Percentiles rank a stretch among this genome's conserved stretches.
Conservation (phyloP, 1,140 invertebrate species). For the Aricia agestis region DNA sequence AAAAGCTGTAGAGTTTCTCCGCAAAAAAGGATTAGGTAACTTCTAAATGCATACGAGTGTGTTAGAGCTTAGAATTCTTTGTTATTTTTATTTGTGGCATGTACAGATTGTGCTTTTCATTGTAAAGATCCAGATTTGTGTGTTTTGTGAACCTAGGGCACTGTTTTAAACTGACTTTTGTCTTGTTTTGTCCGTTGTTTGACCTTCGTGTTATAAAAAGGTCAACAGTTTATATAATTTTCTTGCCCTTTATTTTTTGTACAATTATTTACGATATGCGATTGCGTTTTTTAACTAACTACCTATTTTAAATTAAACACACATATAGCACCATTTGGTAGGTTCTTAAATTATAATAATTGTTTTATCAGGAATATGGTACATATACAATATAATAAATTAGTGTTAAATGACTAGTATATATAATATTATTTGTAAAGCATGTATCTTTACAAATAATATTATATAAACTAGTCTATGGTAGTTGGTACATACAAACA, state of each 20-base stretch:
- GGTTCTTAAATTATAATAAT: too few species aligned
- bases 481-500: too few species aligned
- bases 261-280: conserved; percentile 2
- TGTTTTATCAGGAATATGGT: too few species aligned
- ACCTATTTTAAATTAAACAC: too few species aligned
- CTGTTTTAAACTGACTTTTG: conserved; percentile 7
- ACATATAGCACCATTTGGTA: too few species aligned
- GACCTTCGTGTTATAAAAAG: conserved; percentile 58
- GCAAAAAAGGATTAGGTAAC: background rate
- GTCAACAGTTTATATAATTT: conserved; percentile 68
- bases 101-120: background rate
- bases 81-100: background rate
- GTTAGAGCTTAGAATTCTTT: background rate
- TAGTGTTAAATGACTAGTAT: too few species aligned
- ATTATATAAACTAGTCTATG: too few species aligned
- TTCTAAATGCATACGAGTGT: background rate
- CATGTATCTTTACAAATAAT: too few species aligned
- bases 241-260: conserved; percentile 43
- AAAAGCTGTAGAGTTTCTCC: background rate
- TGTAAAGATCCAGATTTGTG: background rate
- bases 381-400: too few species aligned
- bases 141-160: background rate
- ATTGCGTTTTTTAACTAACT: too few species aligned
- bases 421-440: too few species aligned
- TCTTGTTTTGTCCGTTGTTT: conserved; percentile 28